Evolutionary conservation across 30 jellyfish, hydroid and myxozoan species (phyloP).

Genomic region (Clytia hemisphaerica): DNA sequence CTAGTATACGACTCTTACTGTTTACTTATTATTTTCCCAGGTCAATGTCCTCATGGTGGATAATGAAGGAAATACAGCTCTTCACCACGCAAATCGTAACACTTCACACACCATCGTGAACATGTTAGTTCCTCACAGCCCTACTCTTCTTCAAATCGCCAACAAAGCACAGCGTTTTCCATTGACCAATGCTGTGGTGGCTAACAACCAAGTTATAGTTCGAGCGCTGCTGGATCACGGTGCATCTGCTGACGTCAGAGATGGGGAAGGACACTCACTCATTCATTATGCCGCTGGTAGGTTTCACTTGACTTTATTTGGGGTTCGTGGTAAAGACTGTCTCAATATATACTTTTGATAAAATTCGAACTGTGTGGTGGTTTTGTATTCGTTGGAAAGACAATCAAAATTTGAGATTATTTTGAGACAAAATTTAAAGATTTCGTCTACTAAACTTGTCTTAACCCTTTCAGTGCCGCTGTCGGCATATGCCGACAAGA

Average conservation of each 20-base stretch:
- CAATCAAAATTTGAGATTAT: too few relatives aligned
- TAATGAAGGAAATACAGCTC: constrained; percentile 40
- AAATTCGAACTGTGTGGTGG: too few relatives aligned
- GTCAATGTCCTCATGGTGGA: constrained; percentile 4
- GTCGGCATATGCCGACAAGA: too few relatives aligned
- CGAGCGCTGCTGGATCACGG: constrained; percentile 32
- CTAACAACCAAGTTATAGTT: constrained; percentile 24
- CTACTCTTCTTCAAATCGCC: not conserved
- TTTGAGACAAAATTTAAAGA: too few relatives aligned
- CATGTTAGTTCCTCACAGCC: constrained; percentile 3
- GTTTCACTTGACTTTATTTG: too few relatives aligned
- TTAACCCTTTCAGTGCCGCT: too few relatives aligned
- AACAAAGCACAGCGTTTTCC: constrained; percentile 1
- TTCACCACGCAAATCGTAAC: constrained; percentile 24
- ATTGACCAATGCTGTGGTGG: constrained; percentile 2
- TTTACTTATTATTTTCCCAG: constrained; percentile 9
- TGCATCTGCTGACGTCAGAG: constrained; percentile 4
- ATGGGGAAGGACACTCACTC: constrained; percentile 20
- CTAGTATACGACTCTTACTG: too few relatives aligned
- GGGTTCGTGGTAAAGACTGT: too few relatives aligned
- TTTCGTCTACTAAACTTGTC: too few relatives aligned
- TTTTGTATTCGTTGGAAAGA: too few relatives aligned
- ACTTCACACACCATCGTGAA: not conserved
- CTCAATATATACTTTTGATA: too few relatives aligned
- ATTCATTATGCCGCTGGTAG: constrained; percentile 31